Evolutionary conservation across 2,113 vertebrate species (phyloP), one percentile per base, ranked within the genome.

Genomic region (Myotis lucifugus): DNA sequence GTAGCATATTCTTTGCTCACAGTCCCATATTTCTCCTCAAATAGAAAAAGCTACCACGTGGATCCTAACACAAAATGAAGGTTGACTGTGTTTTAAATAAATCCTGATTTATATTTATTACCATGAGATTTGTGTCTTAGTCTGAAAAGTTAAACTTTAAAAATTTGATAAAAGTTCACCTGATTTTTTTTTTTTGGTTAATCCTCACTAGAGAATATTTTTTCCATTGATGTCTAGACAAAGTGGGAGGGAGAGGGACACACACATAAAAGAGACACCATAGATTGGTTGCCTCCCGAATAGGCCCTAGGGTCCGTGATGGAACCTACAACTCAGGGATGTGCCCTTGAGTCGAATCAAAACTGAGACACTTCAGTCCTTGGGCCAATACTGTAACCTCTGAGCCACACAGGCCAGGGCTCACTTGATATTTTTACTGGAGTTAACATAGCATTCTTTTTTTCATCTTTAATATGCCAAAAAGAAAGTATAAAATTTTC

Each of bases 11-110:
- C 66, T 93, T 61, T 91, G 34, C 23, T 86, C n/a, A 92, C 14
- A 95, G 46, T 25, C 42, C 29, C 17, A 52, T 78, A 70, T 59
- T 46, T 69, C 70, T 95, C 34, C 54, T 64, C 46, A 79, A 93
- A 84, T 15, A 83, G 81, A 90, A 91, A 88, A 87, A 50, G 42
- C 76, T 69, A 76, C 67, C 32, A 78, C 17, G 64, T 52, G 61
- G 46, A 25, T 94, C 67, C 67, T 74, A 82, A 69, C 54, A 82
- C 27, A 94, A 83, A 85, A 83, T 67, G 72, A 86, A 95, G 32
- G 42, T 5, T 90, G 48, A 90, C 48, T 77, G 29, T 86, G 59
- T 73, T 96, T 74, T 52, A 66, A 97, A 54, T 64, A 97, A 96
- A 94, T 72, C 5, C 50, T 93, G 42, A 87, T 66, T 66, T 85